These are phyloP conservation scores for Xenotilapia caudafasciata DNA, from an alignment of 2,113 vertebrate species.

Conservation along the genomic window DNA sequence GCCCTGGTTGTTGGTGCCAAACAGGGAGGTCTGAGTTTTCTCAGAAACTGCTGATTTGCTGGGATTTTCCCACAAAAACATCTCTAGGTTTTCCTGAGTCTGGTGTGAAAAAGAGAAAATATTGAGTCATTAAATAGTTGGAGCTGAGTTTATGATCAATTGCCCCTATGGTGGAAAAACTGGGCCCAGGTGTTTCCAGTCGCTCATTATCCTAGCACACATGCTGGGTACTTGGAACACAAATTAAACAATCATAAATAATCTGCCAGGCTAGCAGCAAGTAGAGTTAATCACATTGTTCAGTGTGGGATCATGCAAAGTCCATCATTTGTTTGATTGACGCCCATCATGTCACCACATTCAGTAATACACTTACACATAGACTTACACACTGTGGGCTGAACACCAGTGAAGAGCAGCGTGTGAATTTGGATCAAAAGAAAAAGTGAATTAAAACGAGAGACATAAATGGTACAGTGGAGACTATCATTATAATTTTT, in stretches of 20 bases:
- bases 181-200: background rate
- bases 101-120: background rate
- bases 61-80: background rate
- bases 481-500: background rate
- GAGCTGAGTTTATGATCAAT: background rate
- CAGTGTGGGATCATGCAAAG: background rate
- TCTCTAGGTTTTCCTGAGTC: background rate
- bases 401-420: background rate
- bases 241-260: background rate
- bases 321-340: background rate
- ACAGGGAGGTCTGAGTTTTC: background rate
- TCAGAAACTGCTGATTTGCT: background rate
- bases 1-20: background rate
- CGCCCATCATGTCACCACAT: background rate
- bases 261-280: background rate
- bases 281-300: background rate
- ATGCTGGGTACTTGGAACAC: background rate
- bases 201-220: fast-evolving
- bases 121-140: background rate
- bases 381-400: background rate
- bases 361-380: fast-evolving
- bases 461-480: background rate
- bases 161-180: background rate
- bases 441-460: background rate
- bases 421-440: background rate